phyloP scores from a whole-genome alignment of 1,140 invertebrate species.

The Neodiprion lecontei region DNA sequence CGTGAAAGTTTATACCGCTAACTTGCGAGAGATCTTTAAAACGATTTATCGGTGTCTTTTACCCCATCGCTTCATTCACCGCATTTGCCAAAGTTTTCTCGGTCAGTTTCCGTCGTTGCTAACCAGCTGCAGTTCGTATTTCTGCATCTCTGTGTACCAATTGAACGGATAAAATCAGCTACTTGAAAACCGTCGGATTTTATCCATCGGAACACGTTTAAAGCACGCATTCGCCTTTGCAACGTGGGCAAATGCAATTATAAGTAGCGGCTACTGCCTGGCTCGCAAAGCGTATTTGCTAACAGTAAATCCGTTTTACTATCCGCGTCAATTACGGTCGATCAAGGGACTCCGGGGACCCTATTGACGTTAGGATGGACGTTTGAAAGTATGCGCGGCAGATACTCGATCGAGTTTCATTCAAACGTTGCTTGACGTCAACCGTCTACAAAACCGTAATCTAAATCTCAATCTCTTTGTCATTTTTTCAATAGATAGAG shows the following conservation, averaged over 20 bases:
- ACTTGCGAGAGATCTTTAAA: not conserved
- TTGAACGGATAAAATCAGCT: not conserved
- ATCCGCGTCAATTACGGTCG: not conserved
- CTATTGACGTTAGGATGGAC: not conserved
- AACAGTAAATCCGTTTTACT: not conserved
- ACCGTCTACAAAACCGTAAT: not conserved
- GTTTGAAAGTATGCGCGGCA: not conserved
- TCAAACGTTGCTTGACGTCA: not conserved
- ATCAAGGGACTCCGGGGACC: not conserved
- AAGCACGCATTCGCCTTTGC: not conserved
- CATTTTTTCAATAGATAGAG: not conserved
- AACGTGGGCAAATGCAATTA: not conserved
- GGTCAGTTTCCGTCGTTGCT: no score
- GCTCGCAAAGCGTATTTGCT: not conserved
- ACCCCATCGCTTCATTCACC: no score
- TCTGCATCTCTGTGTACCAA: not conserved
- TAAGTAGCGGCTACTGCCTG: not conserved
- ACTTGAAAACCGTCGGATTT: no score
- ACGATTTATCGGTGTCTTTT: no score
- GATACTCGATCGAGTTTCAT: not conserved
- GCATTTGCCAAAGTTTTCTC: no score
- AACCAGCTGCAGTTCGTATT: no score
- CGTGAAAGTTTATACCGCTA: not conserved
- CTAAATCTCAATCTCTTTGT: not conserved
- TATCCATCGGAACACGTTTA: no score